These are phyloP conservation scores for Eriosoma lanigerum DNA, from an alignment of 1,140 invertebrate species.

Conservation along the genomic window DNA sequence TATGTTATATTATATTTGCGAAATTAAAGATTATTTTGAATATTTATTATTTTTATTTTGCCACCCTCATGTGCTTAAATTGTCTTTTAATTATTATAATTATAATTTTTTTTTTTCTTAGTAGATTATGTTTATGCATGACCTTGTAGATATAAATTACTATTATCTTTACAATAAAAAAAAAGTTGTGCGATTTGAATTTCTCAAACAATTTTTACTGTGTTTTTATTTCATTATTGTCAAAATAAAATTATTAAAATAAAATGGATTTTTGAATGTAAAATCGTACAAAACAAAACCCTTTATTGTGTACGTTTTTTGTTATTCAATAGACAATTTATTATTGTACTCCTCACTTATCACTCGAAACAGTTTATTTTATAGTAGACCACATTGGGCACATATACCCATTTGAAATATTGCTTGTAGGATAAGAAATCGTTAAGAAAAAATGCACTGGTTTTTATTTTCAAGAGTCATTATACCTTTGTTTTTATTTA, in stretches of 20 bases:
- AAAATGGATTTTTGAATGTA: conserved; percentile 13
- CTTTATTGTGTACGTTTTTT: not conserved
- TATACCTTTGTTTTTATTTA: not conserved
- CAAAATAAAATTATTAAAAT: not conserved
- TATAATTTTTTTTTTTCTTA: conserved; percentile 30
- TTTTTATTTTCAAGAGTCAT: conserved; percentile 5
- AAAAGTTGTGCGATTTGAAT: conserved; percentile 42
- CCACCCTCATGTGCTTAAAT: conserved; percentile 44
- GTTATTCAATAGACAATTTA: conserved; percentile 3
- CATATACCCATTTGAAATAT: conserved; percentile 6
- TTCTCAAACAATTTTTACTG: conserved; percentile 28
- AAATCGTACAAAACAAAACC: conserved; percentile 22
- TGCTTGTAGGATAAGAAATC: not conserved
- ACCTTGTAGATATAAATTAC: conserved; percentile 44
- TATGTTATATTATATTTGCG: conserved; percentile 33
- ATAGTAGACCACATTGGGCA: not conserved
- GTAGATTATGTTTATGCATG: conserved; percentile 43
- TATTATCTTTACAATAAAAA: conserved; percentile 25
- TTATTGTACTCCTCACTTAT: conserved; percentile 3
- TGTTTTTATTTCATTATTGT: conserved; percentile 30
- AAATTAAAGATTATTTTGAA: conserved; percentile 23
- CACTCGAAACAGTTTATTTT: conserved; percentile 1
- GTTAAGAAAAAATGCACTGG: conserved; percentile 15
- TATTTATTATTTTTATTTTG: conserved; percentile 47
- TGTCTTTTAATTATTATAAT: conserved; percentile 14